Percentiles rank a stretch among this genome's conserved stretches.
Evolutionary conservation across 2,888 invertebrate species (phyloP).

Genomic region (Leptinotarsa juncta): DNA sequence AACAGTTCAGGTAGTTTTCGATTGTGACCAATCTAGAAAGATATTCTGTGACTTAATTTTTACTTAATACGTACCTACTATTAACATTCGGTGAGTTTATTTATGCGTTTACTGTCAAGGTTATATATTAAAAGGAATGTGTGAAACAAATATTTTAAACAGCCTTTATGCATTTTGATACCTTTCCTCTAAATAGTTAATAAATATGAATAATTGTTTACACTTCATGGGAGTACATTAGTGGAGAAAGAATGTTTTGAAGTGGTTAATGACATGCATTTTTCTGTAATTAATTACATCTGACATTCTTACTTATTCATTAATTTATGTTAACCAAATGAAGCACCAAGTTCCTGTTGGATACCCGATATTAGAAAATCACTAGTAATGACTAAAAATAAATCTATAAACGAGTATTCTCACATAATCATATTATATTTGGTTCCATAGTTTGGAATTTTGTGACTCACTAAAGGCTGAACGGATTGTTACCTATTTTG

Average conservation of each 20-base stretch:
- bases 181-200: background rate
- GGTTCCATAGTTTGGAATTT: too few relatives aligned
- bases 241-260: background rate
- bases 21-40: constrained; percentile 25
- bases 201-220: background rate
- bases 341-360: too few relatives aligned
- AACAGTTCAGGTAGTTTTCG: constrained; percentile 33
- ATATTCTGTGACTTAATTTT: constrained; percentile 9
- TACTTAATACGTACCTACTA: background rate
- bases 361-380: too few relatives aligned
- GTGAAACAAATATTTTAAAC: background rate
- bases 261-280: background rate
- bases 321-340: too few relatives aligned
- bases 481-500: too few relatives aligned
- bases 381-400: too few relatives aligned
- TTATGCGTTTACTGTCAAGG: background rate
- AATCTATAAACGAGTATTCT: too few relatives aligned
- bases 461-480: too few relatives aligned
- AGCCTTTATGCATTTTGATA: background rate
- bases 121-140: background rate
- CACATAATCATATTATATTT: too few relatives aligned
- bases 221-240: background rate
- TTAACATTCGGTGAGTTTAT: background rate
- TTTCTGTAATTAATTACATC: too few relatives aligned
- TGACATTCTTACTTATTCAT: too few relatives aligned